A percentile compares a stretch with the other conserved stretches of the same genome.
Evolutionary conservation across 2,797 vertebrate species (phyloP).

Genomic region (Poeciliopsis gracilis): DNA sequence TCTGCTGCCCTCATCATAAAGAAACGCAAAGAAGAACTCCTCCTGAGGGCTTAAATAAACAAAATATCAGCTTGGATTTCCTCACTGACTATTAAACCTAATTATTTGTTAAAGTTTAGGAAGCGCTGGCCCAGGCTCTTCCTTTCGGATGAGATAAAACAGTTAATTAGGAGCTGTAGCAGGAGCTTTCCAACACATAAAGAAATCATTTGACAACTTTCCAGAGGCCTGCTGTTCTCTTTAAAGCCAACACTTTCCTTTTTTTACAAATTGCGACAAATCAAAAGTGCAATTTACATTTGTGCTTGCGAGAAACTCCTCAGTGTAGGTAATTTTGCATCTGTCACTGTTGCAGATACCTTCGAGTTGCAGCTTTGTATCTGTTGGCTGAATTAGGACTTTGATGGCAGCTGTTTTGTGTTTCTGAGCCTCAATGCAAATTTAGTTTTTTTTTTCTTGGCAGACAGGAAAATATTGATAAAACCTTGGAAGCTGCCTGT

Average conservation of each 20-base stretch:
- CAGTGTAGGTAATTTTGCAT: background rate
- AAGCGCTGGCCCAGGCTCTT: slow-evolving; percentile 13
- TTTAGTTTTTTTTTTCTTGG: background rate
- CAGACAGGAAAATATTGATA: background rate
- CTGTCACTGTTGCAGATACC: background rate
- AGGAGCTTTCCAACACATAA: slow-evolving; percentile 4
- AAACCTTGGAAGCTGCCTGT: background rate
- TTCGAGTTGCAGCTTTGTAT: background rate
- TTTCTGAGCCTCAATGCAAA: background rate
- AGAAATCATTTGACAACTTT: slow-evolving; percentile 8
- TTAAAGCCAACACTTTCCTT: background rate
- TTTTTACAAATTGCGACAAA: background rate
- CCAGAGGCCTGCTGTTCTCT: background rate
- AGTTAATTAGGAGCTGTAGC: slow-evolving; percentile 12
- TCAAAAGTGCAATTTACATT: background rate
- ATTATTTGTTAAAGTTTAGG: slow-evolving; percentile 15
- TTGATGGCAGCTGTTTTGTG: background rate
- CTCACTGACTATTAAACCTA: background rate
- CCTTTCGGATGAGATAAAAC: background rate
- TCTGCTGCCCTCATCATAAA: background rate
- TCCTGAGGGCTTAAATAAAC: slow-evolving; percentile 1
- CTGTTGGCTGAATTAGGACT: background rate
- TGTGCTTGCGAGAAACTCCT: background rate
- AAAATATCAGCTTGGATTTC: background rate
- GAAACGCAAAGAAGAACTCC: background rate